These are phyloP conservation scores for Aporophyla nigra DNA, from an alignment of 2,888 invertebrate species.

Conservation along the genomic window DNA sequence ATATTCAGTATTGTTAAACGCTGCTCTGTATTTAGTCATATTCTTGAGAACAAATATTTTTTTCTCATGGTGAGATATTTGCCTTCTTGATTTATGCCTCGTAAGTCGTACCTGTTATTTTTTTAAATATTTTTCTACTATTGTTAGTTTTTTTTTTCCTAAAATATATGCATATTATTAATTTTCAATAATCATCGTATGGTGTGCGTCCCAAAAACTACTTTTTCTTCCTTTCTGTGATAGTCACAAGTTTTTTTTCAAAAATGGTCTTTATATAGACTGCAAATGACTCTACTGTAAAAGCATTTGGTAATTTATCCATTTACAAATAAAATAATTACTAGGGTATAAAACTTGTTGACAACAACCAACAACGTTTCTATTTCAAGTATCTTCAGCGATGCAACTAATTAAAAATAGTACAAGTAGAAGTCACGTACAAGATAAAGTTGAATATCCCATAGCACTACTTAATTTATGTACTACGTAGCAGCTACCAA, in stretches of 20 bases:
- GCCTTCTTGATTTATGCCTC: background rate
- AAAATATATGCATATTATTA: background rate
- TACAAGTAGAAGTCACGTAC: background rate
- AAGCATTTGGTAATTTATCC: background rate
- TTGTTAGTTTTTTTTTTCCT: background rate
- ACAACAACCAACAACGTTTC: background rate
- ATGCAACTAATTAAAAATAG: background rate
- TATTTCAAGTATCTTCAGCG: background rate
- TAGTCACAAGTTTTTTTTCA: background rate
- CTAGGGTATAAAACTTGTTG: background rate
- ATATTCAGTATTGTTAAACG: too few species aligned
- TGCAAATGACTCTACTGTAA: background rate
- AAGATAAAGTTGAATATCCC: constrained; percentile 22
- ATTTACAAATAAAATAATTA: background rate
- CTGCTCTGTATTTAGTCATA: background rate
- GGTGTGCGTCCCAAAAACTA: background rate
- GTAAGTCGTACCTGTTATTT: too few species aligned
- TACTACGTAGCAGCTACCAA: constrained; percentile 30
- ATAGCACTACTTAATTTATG: constrained; percentile 26
- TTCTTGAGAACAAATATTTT: background rate
- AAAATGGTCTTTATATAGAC: too few species aligned
- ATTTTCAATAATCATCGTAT: background rate
- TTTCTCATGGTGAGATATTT: background rate
- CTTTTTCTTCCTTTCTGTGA: background rate
- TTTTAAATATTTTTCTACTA: too few species aligned